A percentile compares a stretch with the other conserved stretches of the same genome.
Conservation (phyloP, 1,140 invertebrate species). For the Sycobia sp. region DNA sequence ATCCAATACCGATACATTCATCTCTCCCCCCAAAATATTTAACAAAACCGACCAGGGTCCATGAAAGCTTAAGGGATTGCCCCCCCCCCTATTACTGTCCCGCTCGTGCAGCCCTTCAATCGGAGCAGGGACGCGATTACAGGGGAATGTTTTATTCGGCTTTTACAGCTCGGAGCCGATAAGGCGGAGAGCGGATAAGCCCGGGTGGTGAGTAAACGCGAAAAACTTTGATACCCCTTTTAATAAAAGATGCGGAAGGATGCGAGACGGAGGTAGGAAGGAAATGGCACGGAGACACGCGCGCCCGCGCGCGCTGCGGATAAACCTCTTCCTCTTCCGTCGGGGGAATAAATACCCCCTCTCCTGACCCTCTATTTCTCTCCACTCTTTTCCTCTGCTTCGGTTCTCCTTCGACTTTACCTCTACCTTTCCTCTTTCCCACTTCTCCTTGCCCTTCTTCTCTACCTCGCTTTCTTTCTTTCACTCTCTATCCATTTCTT, state of each 20-base stretch:
- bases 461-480: not conserved
- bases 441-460: not conserved
- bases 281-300: constrained; percentile 13
- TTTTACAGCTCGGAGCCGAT: not conserved
- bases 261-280: not conserved
- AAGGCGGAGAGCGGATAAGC: not conserved
- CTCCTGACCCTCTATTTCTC: not conserved
- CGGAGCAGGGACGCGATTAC: not conserved
- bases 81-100: too few relatives aligned
- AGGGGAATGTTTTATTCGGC: not conserved
- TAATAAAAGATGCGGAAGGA: constrained; percentile 28
- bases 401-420: not conserved
- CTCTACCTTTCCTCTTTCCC: not conserved
- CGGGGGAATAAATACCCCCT: constrained; percentile 11
- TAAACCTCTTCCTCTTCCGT: not conserved
- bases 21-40: too few relatives aligned
- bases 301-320: too few relatives aligned
- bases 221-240: constrained; percentile 19
- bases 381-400: not conserved
- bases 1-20: too few relatives aligned
- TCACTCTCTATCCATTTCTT: too few relatives aligned
- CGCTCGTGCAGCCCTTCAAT: not conserved
- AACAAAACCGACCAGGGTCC: not conserved
- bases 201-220: not conserved
- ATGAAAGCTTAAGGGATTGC: not conserved